phyloP scores from a whole-genome alignment of 2,888 invertebrate genomes.

The Gastracanthus pulcherrimus region DNA sequence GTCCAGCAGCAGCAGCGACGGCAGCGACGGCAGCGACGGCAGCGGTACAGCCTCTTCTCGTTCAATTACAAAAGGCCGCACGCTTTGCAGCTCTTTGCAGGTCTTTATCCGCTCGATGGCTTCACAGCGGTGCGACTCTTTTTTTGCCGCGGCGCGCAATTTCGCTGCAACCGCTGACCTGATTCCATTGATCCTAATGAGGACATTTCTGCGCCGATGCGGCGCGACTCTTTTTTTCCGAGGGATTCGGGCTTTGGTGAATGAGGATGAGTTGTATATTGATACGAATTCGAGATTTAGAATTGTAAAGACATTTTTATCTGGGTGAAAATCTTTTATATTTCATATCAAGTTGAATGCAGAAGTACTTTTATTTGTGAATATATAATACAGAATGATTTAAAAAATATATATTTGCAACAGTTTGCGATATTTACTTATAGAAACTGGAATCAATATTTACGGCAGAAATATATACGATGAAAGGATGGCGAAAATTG shows the following conservation, averaged over 20 bases:
- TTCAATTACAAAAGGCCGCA: not conserved
- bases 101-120: not conserved
- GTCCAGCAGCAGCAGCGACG: not conserved
- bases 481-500: not conserved
- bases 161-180: slow-evolving; percentile 1
- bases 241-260: not conserved
- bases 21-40: not conserved
- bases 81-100: not conserved
- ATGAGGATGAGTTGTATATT: not conserved
- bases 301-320: too few species aligned
- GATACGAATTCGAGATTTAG: too few species aligned
- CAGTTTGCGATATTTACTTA: too few species aligned
- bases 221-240: not conserved
- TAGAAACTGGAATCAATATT: too few species aligned
- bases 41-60: not conserved
- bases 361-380: too few species aligned
- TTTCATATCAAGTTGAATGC: too few species aligned
- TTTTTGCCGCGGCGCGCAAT: not conserved
- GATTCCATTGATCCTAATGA: not conserved
- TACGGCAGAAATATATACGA: too few species aligned
- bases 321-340: too few species aligned
- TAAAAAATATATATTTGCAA: too few species aligned
- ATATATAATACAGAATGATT: too few species aligned
- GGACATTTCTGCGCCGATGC: not conserved
- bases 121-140: not conserved